These are phyloP conservation scores for Pterocles gutturalis DNA, from an alignment of 2,113 vertebrate genomes.

Conservation along the genomic window DNA sequence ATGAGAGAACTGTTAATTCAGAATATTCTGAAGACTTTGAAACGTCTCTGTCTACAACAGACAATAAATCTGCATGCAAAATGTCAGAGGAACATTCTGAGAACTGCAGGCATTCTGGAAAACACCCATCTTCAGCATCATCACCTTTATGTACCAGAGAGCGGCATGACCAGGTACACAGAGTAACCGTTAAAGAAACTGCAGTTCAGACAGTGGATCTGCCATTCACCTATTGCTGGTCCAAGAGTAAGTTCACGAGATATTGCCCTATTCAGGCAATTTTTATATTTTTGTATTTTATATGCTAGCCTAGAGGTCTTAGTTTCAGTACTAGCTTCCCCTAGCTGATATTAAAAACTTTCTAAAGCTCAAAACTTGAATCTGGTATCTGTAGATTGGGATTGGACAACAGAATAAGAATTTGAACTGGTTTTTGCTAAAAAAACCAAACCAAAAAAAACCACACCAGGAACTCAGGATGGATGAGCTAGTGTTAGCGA, in stretches of 20 bases:
- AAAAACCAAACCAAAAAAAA: neutral
- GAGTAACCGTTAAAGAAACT: constrained; percentile 69
- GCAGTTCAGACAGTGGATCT: constrained; percentile 81
- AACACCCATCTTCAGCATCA: fast-evolving
- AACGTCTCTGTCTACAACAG: neutral
- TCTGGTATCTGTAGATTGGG: neutral
- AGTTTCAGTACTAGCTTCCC: neutral
- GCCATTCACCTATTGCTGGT: constrained; percentile 43
- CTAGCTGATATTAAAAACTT: neutral
- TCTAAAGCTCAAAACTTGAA: neutral
- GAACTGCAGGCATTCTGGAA: neutral
- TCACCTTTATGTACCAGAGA: fast-evolving
- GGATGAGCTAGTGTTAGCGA: fast-evolving
- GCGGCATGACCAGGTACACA: fast-evolving
- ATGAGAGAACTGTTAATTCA: neutral
- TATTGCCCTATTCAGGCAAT: fast-evolving
- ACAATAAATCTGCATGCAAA: neutral
- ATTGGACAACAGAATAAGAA: neutral
- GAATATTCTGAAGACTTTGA: constrained; percentile 77
- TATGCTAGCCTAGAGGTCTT: neutral
- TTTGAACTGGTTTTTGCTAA: neutral
- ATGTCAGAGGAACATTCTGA: neutral
- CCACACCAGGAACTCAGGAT: neutral
- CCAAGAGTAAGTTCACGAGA: constrained; percentile 72
- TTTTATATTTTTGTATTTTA: neutral